Percentiles rank a stretch among this genome's conserved stretches.
Evolutionary conservation across 2,113 vertebrate species (phyloP).

Genomic region (Benitochromis conjunctus): DNA sequence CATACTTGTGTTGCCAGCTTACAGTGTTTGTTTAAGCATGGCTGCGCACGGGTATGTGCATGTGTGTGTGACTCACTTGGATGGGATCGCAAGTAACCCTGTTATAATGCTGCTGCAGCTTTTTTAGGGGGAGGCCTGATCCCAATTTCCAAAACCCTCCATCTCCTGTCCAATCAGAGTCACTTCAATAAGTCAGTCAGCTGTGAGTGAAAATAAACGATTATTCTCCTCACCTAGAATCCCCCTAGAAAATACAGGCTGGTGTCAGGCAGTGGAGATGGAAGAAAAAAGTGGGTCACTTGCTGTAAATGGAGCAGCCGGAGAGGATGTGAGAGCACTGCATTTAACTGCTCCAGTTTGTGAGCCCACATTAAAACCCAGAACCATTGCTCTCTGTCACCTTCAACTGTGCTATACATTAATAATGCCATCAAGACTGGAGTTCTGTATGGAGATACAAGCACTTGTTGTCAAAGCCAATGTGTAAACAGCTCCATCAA

Average conservation of each 20-base stretch:
- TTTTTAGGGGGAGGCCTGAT: slow-evolving; percentile 1
- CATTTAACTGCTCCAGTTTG: slow-evolving; percentile 78
- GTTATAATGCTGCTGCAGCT: not conserved
- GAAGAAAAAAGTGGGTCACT: slow-evolving; percentile 61
- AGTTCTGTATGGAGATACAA: not conserved
- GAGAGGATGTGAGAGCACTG: slow-evolving; percentile 55
- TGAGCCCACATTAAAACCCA: slow-evolving; percentile 48
- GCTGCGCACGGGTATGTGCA: not conserved
- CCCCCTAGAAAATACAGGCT: slow-evolving; percentile 18
- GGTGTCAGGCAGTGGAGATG: slow-evolving; percentile 49
- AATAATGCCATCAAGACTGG: slow-evolving; percentile 50
- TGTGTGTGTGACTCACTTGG: slow-evolving; percentile 49
- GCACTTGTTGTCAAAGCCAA: not conserved
- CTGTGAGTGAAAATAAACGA: slow-evolving; percentile 25
- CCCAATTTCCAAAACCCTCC: slow-evolving; percentile 18
- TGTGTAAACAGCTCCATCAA: slow-evolving; percentile 49
- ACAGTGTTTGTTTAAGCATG: slow-evolving; percentile 50
- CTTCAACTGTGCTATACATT: slow-evolving; percentile 60
- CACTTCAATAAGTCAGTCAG: slow-evolving; percentile 29
- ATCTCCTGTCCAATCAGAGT: slow-evolving; percentile 11
- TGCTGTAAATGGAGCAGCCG: slow-evolving; percentile 65
- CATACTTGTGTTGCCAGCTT: slow-evolving; percentile 46
- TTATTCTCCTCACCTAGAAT: slow-evolving; percentile 37
- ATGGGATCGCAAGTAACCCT: slow-evolving; percentile 16
- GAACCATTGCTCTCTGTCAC: slow-evolving; percentile 70